Base-by-base conservation (phyloP, 2,888 invertebrate genomes). In the Hypsopygia costalis region DNA sequence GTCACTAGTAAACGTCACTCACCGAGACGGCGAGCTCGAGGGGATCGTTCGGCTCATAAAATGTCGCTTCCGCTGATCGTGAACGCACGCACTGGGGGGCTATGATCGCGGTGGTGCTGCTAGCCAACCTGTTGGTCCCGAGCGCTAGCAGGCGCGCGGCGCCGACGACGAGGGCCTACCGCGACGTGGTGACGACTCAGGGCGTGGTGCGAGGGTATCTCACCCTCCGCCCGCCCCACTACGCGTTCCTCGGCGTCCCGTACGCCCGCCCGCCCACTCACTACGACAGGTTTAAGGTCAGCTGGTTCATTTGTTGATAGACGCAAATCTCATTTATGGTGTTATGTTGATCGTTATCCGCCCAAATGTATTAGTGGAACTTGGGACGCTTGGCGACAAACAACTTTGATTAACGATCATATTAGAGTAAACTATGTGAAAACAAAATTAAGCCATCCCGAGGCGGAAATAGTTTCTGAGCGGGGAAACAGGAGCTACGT, bases 241-340 rank as follows among this genome's bases (percentile, higher is more conserved):
- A 68, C 61, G 72, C 71, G 40, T 88, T 64, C 73, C 75, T 81
- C 56, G 87, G 87, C 33, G 51, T 88, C 32, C 83, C 85, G 33
- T 87, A 87, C 71, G 86, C 79, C 37, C 70, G 64, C 47, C 60
- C 76, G 28, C 76, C 74, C 54, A 65, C 69, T 1, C 60, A 46
- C 6, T 40, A 35, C 46, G 49, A 68, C 69, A 69, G 81, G 60
- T 85, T 77, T 60, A 77, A 83, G 83, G 87, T 85, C 63, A 71
- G 69, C 56, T 49, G 49, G 48, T 62, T 52, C 47, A 60, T 68
- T 69, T 64, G 59, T 57, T 63, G 57, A 66, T 62, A 58, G 51
- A 54, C 54, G 50, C 47, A 46, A 54, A 62, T 62, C 52, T 52
- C 55, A 69, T 69, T 25, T 25, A 25, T 7, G 25, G 7, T 7